Percentiles rank a stretch among this genome's conserved stretches.
These are phyloP conservation scores for Chalcosyrphus nemorum DNA, from an alignment of 2,888 invertebrate species.

Conservation along the genomic window DNA sequence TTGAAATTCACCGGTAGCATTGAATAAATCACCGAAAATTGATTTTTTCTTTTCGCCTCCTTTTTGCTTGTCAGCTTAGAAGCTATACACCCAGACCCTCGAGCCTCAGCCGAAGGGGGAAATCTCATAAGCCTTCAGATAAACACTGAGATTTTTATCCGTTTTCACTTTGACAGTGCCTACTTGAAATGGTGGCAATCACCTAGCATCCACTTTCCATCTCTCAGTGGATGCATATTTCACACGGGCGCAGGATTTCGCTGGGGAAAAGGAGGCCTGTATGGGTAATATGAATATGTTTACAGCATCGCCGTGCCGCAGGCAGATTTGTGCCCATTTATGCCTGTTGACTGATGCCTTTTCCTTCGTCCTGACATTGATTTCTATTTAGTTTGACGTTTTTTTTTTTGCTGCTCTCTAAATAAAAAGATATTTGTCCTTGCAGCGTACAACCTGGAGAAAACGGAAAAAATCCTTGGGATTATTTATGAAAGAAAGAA, in stretches of 20 bases:
- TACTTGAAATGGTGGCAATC: slow-evolving; percentile 25
- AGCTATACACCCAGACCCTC: not conserved
- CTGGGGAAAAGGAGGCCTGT: not conserved
- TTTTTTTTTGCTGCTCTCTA: slow-evolving; percentile 11
- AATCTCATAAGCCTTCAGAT: slow-evolving; percentile 35
- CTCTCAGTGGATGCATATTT: not conserved
- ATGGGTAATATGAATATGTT: slow-evolving; percentile 44
- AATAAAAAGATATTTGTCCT: not conserved
- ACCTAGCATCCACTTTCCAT: not conserved
- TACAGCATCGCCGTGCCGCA: slow-evolving; percentile 16
- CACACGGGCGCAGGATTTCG: not conserved
- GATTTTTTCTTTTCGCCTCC: slow-evolving; percentile 24
- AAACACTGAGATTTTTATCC: slow-evolving; percentile 38
- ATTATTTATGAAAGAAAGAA: slow-evolving; percentile 44
- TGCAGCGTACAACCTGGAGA: not conserved
- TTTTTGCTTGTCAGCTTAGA: not conserved
- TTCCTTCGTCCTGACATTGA: slow-evolving; percentile 37
- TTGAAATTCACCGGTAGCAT: slow-evolving; percentile 56
- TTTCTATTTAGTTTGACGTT: slow-evolving; percentile 31
- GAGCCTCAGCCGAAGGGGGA: not conserved
- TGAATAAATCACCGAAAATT: slow-evolving; percentile 63
- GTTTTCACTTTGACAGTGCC: slow-evolving; percentile 16
- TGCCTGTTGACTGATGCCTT: slow-evolving; percentile 60
- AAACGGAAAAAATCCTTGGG: slow-evolving; percentile 1
- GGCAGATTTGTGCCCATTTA: slow-evolving; percentile 36